These are phyloP conservation scores for Pachycephala philippinensis DNA, from an alignment of 2,113 vertebrate species.

Conservation along the genomic window DNA sequence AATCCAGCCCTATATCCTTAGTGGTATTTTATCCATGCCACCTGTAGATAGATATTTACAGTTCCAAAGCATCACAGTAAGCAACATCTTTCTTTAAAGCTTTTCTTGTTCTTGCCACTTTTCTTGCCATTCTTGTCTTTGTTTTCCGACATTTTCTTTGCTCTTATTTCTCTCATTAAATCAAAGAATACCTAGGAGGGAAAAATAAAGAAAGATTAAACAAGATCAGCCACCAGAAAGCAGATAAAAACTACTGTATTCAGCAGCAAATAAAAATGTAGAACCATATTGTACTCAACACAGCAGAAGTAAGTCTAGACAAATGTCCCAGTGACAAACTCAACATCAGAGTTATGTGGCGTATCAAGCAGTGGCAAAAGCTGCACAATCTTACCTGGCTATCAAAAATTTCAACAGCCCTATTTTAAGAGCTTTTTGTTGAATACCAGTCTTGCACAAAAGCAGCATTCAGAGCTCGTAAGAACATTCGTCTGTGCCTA, in stretches of 20 bases:
- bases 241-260: background rate
- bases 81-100: conserved; percentile 89
- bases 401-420: background rate
- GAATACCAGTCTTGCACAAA: background rate
- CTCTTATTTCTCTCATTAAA: conserved; percentile 92
- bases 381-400: background rate
- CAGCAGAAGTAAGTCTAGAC: background rate
- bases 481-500: background rate
- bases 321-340: background rate
- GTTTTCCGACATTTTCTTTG: conserved; percentile 96
- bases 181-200: conserved; percentile 91
- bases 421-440: background rate
- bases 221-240: background rate
- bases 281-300: background rate
- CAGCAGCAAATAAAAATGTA: background rate
- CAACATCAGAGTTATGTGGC: background rate
- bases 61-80: conserved; percentile 79
- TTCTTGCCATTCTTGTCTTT: conserved; percentile 95
- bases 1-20: conserved; percentile 48
- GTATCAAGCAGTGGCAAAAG: background rate
- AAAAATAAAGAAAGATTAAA: background rate
- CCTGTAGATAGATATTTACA: conserved; percentile 35
- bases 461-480: background rate
- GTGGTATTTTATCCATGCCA: conserved; percentile 20
- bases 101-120: conserved; percentile 92